Conservation (phyloP, 2,888 invertebrate species). For the Calameuta filiformis region DNA sequence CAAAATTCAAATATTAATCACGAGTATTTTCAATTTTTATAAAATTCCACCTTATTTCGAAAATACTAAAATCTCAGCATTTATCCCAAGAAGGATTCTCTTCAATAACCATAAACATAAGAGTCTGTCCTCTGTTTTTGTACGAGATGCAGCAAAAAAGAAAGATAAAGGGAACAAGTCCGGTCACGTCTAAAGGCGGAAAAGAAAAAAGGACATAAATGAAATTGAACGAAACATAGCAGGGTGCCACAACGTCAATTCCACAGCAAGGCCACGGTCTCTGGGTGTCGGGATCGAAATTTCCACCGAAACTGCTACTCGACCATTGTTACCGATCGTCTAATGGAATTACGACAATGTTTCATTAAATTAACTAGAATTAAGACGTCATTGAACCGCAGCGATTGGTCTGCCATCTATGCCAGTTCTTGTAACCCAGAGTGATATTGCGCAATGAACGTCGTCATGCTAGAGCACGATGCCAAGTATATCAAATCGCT, state of each 20-base stretch:
- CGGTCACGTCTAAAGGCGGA: background rate
- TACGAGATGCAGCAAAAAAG: background rate
- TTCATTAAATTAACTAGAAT: background rate
- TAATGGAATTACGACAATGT: background rate
- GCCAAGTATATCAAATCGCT: slow-evolving; percentile 1
- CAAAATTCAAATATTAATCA: background rate
- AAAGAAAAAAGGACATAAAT: background rate
- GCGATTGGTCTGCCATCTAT: background rate
- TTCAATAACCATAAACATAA: background rate
- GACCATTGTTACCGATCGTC: background rate
- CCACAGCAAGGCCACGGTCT: background rate
- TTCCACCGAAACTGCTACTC: background rate
- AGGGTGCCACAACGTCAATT: background rate
- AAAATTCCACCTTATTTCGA: background rate
- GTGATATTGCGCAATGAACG: background rate
- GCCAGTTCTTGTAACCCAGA: background rate
- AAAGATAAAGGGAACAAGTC: background rate
- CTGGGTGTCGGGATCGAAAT: background rate
- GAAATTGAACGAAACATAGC: background rate
- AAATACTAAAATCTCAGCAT: background rate
- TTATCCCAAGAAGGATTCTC: background rate
- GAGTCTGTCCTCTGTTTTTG: background rate
- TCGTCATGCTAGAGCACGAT: background rate
- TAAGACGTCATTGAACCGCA: background rate
- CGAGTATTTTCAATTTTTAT: background rate